These are phyloP conservation scores for Brachypodius melanocephalos DNA, from an alignment of 2,113 vertebrate species.

Conservation along the genomic window DNA sequence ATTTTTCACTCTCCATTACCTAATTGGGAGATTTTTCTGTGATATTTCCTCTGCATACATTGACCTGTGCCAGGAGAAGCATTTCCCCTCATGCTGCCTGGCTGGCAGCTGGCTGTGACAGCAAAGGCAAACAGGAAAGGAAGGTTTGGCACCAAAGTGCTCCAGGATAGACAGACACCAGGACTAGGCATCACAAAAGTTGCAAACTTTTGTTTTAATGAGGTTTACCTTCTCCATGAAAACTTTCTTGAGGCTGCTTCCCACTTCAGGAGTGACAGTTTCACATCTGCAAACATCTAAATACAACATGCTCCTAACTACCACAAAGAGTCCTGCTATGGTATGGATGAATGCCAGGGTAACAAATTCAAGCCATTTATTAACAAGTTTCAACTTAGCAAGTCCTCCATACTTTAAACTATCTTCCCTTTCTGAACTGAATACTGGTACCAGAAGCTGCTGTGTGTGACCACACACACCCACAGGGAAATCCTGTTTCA, in stretches of 20 bases:
- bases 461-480: fast-evolving
- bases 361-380: background rate
- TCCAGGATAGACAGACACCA: background rate
- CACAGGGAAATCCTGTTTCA: background rate
- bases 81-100: background rate
- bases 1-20: background rate
- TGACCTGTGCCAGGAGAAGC: background rate
- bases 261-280: background rate
- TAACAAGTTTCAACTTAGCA: background rate
- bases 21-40: background rate
- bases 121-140: background rate
- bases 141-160: background rate
- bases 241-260: background rate
- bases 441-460: background rate
- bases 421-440: background rate
- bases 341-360: background rate
- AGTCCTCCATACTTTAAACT: background rate
- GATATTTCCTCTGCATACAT: background rate
- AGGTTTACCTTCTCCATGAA: background rate
- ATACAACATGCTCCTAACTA: background rate
- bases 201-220: background rate
- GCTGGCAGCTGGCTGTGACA: background rate
- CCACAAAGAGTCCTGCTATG: background rate
- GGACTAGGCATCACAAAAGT: background rate
- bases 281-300: background rate